Evolutionary conservation across 2,888 invertebrate genomes (phyloP), one percentile per base, ranked within the genome.

Genomic region (Cantharis nigra): DNA sequence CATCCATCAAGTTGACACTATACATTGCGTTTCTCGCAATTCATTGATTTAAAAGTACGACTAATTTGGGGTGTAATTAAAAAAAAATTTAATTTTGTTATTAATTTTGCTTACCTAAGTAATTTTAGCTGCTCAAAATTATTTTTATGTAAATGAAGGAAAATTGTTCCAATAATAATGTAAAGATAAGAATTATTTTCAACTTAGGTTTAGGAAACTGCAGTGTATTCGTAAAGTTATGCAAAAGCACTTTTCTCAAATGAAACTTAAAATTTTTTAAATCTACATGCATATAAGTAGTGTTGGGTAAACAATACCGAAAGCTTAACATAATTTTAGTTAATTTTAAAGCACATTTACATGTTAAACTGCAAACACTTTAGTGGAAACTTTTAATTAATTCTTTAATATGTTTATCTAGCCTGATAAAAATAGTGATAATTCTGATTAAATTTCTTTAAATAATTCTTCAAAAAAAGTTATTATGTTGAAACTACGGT

Each of bases 1-100:
- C 85, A 87, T 87, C 86, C 87, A 86, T 87, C 87, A 86, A 84
- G 83, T 84, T 85, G 85, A 83, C 86, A 85, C 86, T 85, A 84
- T 84, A 86, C 86, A 86, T 84, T 82, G 83, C 83, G 83, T 81
- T 85, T 84, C 84, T 82, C 84, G 83, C 83, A 83, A 83, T 83
- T 84, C 84, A 83, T 80, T 84, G 82, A 82, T 78, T 82, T 80
- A 83, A 83, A 84, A 85, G 81, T 82, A 83, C 83, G 82, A 80
- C 80, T 82, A 82, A 83, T 82, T 82, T 81, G 83, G 80, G 82
- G 74, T 82, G 80, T 83, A 82, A 81, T 79, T 81, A 82, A 84
- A 84, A 83, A 16, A 26, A 13, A 23, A n/a, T 67, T 23, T 23
- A 65, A 65, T 20, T 65, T 65, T 65, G 65, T 13, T 65, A 13